phyloP scores from a whole-genome alignment of 2,113 vertebrate genomes.

The Apteryx mantelli region DNA sequence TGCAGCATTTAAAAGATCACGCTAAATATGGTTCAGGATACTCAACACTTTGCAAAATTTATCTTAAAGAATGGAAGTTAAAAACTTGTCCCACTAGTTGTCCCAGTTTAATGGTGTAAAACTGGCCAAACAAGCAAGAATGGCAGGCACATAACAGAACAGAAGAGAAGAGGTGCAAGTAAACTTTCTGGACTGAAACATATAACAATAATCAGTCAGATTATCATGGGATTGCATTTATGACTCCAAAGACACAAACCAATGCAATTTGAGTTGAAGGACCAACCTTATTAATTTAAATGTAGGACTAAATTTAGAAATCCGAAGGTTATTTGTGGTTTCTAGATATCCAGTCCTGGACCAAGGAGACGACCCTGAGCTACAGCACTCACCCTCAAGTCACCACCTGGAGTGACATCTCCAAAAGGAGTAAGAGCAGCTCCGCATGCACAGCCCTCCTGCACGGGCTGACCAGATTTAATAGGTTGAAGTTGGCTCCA shows the following conservation, averaged over 20 bases:
- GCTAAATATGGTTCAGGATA: background rate
- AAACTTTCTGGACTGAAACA: background rate
- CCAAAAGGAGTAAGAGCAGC: background rate
- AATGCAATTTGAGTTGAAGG: background rate
- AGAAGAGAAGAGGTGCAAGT: background rate
- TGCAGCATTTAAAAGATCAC: background rate
- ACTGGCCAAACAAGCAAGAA: background rate
- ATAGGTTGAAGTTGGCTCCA: background rate
- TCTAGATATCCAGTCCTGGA: background rate
- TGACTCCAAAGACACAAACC: background rate
- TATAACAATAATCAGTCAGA: background rate
- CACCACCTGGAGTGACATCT: background rate
- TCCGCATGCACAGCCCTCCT: background rate
- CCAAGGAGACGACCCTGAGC: background rate
- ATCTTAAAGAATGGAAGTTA: background rate
- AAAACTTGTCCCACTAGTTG: background rate
- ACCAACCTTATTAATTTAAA: background rate
- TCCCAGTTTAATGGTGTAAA: background rate
- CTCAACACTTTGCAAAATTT: background rate
- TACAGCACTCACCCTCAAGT: background rate
- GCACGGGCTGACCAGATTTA: background rate
- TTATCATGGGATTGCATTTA: background rate
- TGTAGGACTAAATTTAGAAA: background rate
- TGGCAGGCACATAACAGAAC: background rate
- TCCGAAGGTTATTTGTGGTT: background rate